Evolutionary conservation across 2,113 vertebrate species (phyloP).

Genomic region (Manacus vitellinus): DNA sequence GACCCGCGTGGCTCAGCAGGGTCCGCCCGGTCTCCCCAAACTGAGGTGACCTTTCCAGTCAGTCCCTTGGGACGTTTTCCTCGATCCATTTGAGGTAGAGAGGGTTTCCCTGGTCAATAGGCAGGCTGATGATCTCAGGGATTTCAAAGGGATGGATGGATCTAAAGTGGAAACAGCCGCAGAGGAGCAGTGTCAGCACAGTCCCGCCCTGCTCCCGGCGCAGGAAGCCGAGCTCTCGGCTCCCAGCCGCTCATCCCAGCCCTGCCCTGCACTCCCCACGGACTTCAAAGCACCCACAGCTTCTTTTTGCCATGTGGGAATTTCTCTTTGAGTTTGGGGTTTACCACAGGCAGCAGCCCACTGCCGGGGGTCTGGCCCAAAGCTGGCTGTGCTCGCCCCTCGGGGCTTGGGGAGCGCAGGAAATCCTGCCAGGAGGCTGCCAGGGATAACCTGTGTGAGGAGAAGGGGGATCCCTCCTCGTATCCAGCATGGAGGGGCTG

Average conservation of each 20-base stretch:
- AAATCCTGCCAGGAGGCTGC: background rate
- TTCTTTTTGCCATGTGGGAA: background rate
- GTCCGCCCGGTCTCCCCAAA: accelerated
- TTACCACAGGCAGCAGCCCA: background rate
- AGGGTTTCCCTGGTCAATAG: conserved; percentile 80
- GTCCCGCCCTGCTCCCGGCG: background rate
- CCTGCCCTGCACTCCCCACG: background rate
- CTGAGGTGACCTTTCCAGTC: accelerated
- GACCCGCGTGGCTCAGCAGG: accelerated
- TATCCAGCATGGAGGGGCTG: accelerated
- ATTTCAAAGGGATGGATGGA: conserved; percentile 86
- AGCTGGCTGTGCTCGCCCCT: background rate
- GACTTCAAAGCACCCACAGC: conserved; percentile 1
- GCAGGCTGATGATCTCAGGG: conserved; percentile 85
- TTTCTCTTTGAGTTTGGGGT: background rate
- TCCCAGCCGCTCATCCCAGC: background rate
- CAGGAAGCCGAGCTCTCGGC: background rate
- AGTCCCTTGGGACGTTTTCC: conserved; percentile 71
- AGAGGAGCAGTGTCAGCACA: background rate
- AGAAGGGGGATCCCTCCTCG: background rate
- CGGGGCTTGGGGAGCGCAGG: background rate
- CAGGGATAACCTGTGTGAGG: background rate
- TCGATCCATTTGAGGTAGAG: conserved; percentile 84
- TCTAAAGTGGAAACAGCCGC: conserved; percentile 67
- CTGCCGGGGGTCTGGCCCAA: background rate